phyloP scores from a whole-genome alignment of 2,888 invertebrate genomes.

The Macaria notata region DNA sequence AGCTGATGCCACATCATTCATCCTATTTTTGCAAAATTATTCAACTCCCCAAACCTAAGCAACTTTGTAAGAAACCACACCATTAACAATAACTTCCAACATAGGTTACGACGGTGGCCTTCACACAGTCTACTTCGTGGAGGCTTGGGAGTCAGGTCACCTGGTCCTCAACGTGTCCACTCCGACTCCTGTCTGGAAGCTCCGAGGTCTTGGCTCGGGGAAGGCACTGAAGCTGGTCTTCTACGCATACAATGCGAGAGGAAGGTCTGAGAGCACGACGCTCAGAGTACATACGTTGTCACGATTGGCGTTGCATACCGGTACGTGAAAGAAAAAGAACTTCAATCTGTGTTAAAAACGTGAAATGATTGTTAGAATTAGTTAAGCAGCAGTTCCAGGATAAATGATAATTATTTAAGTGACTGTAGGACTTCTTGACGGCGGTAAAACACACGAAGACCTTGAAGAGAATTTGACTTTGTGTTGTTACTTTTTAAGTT shows the following conservation, averaged over 20 bases:
- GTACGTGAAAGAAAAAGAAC: constrained; percentile 41
- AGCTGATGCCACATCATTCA: no score
- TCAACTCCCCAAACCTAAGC: no score
- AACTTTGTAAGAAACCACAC: no score
- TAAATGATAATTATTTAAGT: no score
- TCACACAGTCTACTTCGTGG: constrained; percentile 87
- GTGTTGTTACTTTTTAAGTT: no score
- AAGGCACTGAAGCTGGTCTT: constrained; percentile 89
- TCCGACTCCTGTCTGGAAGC: constrained; percentile 87
- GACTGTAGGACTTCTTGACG: no score
- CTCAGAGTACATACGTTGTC: constrained; percentile 66
- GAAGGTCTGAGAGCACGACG: constrained; percentile 87
- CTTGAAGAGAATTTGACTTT: no score
- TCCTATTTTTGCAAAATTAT: no score
- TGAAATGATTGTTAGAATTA: no score
- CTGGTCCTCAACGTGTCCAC: constrained; percentile 87
- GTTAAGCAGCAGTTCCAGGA: no score
- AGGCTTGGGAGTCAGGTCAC: constrained; percentile 85
- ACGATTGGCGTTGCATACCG: constrained; percentile 67
- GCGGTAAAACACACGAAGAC: no score
- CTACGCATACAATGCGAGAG: constrained; percentile 92
- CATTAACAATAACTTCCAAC: constrained; percentile 29
- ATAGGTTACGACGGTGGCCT: constrained; percentile 90
- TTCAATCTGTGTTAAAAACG: no score
- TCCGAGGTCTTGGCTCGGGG: constrained; percentile 90